Evolutionary conservation across 1,140 invertebrate species (phyloP), one percentile per base, ranked within the genome.

Genomic region (Melitaea cinxia): DNA sequence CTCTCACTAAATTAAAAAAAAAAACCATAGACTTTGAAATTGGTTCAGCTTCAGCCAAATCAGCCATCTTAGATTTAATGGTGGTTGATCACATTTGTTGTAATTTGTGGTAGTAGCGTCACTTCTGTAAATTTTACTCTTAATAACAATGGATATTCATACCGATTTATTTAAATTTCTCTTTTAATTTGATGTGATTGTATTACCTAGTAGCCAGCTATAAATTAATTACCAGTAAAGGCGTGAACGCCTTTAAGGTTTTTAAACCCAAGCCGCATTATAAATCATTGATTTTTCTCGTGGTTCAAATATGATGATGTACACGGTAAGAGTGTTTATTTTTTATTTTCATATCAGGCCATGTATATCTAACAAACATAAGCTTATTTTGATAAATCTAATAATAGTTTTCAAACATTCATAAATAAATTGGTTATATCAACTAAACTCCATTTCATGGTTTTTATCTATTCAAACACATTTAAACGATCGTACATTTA

Each of bases 301-400:
- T 33, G 62, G 47, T 21, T 63, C 65, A 69, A 83, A 77, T 66
- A 85, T 86, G 83, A 84, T 88, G 83, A 88, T 88, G 85, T 88
- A 88, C 58, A 88, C 85, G 85, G 85, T 88, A 83, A 83, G 83
- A 49, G n/a, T n/a, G n/a, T n/a, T n/a, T n/a, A n/a, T 50, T 45
- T 19, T 57, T 35, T 52, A 49, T 30, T 39, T 59, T 42, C 9
- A 15, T 56, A 24, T 28, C 6, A 19, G 24, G 0, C n/a, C 39
- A 49, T 30, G 4, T 17, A 42, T 17, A 42, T 9, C 6, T 42
- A n/a, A n/a, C n/a, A n/a, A n/a, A n/a, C n/a, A n/a, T n/a, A n/a
- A n/a, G n/a, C n/a, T n/a, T n/a, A n/a, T 28, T 12, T 19, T 35
- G n/a, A 5, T 15, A 17, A 17, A 33, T 53, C 26, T 53, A 53